A percentile compares a stretch with the other conserved stretches of the same genome.
phyloP scores from a whole-genome alignment of 2,797 vertebrate genomes.

The Octomys mimax region DNA sequence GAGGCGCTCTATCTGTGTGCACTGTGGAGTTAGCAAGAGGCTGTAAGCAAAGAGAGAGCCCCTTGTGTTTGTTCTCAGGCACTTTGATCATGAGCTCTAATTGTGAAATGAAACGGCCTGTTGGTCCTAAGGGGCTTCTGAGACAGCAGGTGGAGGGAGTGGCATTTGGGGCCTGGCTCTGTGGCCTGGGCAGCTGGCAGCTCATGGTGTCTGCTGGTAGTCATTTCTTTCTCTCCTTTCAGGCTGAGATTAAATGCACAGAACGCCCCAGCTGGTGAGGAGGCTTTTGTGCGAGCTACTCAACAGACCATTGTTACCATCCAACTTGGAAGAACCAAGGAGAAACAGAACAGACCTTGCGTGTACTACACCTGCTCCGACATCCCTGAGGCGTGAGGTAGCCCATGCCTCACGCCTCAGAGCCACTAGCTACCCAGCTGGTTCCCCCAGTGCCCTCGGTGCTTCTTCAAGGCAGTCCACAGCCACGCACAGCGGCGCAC shows the following conservation, averaged over 20 bases:
- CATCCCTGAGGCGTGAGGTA: background rate
- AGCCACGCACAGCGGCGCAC: background rate
- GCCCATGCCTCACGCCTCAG: fast-evolving
- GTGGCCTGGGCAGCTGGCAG: background rate
- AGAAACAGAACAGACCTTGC: background rate
- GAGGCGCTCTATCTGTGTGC: fast-evolving
- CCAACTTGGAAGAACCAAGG: background rate
- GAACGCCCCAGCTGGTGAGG: conserved; percentile 25
- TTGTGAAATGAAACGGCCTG: background rate
- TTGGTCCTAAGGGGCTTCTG: background rate
- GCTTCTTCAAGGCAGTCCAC: background rate
- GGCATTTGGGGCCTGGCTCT: background rate
- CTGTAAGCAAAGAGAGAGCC: no score
- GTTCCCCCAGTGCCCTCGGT: background rate
- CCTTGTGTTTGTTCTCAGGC: fast-evolving
- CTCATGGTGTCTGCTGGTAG: background rate
- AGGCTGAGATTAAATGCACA: background rate
- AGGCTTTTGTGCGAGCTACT: background rate
- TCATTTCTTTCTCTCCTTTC: background rate
- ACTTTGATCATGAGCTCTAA: background rate
- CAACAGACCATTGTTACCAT: background rate
- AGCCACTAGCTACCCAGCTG: fast-evolving
- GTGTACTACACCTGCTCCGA: background rate
- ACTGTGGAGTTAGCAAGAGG: background rate
- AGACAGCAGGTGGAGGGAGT: fast-evolving